A percentile compares a stretch with the other conserved stretches of the same genome.
Evolutionary conservation across 2,888 invertebrate species (phyloP).

Genomic region (Ptilodon capucinus): DNA sequence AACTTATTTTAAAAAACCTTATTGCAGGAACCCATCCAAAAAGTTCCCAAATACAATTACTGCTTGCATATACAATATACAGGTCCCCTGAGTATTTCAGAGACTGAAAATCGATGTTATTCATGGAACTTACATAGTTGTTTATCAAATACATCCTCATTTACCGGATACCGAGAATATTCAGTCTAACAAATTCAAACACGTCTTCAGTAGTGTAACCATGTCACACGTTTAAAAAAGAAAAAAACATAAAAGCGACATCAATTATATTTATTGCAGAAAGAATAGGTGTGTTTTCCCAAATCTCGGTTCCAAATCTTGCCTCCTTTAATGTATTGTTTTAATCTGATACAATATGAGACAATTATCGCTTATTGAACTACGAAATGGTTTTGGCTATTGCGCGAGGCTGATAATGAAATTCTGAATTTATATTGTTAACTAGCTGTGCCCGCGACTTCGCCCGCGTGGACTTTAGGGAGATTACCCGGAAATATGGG

Average conservation of each 20-base stretch:
- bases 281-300: neutral
- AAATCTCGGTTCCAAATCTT: neutral
- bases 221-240: neutral
- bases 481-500: too few relatives aligned
- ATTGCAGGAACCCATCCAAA: too few relatives aligned
- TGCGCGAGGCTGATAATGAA: neutral
- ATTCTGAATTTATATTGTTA: neutral
- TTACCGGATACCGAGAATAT: conserved; percentile 4
- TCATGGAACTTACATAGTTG: neutral
- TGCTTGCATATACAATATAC: too few relatives aligned
- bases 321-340: neutral
- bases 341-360: neutral
- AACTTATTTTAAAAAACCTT: too few relatives aligned
- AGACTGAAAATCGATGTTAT: conserved; percentile 1
- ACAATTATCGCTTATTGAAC: neutral
- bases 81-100: neutral
- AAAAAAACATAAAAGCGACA: neutral
- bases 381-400: neutral
- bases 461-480: too few relatives aligned
- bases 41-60: too few relatives aligned
- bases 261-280: too few relatives aligned
- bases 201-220: neutral
- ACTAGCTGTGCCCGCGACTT: too few relatives aligned
- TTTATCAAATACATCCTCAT: conserved; percentile 1
- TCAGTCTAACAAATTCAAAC: conserved; percentile 1